Percentiles rank a stretch among this genome's conserved stretches.
Evolutionary conservation across 2,113 vertebrate genomes (phyloP).

Genomic region (Eublepharis macularius): DNA sequence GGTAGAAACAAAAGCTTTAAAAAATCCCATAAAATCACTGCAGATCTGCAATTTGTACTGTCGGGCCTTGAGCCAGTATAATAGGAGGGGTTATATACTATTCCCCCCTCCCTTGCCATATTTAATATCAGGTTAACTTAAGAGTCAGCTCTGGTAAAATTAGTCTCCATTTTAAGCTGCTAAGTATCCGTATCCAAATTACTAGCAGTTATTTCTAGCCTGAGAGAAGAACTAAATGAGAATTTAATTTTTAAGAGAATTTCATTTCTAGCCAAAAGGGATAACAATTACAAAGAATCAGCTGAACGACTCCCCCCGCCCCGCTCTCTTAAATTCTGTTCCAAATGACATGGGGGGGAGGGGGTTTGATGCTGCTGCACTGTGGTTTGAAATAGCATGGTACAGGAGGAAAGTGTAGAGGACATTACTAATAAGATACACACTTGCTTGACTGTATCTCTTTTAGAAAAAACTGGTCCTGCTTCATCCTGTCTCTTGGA

Average conservation of each 20-base stretch:
- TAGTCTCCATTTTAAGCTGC: not conserved
- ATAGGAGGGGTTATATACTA: not conserved
- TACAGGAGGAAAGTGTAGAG: not conserved
- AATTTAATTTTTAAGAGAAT: slow-evolving; percentile 34
- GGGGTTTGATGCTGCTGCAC: not conserved
- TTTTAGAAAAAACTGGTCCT: not conserved
- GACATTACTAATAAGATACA: not conserved
- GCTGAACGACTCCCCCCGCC: not conserved
- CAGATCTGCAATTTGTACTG: not conserved
- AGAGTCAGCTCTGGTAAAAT: slow-evolving; percentile 8
- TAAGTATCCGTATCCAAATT: slow-evolving; percentile 25
- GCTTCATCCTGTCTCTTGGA: not conserved
- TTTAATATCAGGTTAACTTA: slow-evolving; percentile 24
- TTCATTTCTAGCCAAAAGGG: slow-evolving; percentile 26
- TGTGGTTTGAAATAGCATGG: not conserved
- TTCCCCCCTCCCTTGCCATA: not conserved
- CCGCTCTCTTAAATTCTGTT: not conserved
- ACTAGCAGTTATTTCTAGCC: not conserved
- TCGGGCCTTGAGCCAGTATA: not conserved
- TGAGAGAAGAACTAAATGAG: slow-evolving; percentile 26
- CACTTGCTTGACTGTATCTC: not conserved
- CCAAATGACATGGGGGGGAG: not conserved
- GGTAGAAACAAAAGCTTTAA: not conserved
- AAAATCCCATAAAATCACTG: not conserved
- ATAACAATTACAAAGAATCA: not conserved